Evolutionary conservation across 2,888 invertebrate genomes (phyloP).

Genomic region (Drosophila leonis): DNA sequence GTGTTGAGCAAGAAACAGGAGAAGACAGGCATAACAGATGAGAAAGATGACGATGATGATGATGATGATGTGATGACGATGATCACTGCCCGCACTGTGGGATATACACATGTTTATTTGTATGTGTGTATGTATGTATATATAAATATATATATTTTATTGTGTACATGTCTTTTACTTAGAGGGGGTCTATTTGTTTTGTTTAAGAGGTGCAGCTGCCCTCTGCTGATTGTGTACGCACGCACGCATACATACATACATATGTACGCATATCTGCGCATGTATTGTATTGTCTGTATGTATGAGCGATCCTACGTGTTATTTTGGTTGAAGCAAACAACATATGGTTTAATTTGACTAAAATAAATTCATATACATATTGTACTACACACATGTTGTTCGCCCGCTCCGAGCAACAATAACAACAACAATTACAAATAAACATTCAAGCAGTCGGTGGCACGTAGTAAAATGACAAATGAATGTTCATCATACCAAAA

Average conservation of each 20-base stretch:
- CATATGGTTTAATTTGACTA: conserved; percentile 74
- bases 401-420: conserved; percentile 43
- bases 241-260: conserved; percentile 10
- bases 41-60: conserved; percentile 45
- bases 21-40: conserved; percentile 53
- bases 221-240: conserved; percentile 56
- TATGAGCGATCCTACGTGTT: conserved; percentile 73
- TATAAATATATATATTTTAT: conserved; percentile 49
- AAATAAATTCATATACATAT: conserved; percentile 67
- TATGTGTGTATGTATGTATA: conserved; percentile 3
- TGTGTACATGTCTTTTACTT: conserved; percentile 76
- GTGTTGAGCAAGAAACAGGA: conserved; percentile 57
- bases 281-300: conserved; percentile 3
- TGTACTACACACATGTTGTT: conserved; percentile 70
- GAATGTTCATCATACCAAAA: conserved; percentile 73
- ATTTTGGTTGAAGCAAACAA: conserved; percentile 73
- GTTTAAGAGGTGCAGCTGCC: conserved; percentile 70
- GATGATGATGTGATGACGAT: conserved; percentile 39
- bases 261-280: not conserved
- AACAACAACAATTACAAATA: conserved; percentile 65
- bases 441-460: conserved; percentile 77
- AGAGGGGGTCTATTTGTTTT: conserved; percentile 82
- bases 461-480: conserved; percentile 80
- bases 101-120: conserved; percentile 46
- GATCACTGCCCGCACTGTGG: conserved; percentile 45